Evolutionary conservation across 1,140 invertebrate species (phyloP).

Genomic region (Paralvinella palmiformis): DNA sequence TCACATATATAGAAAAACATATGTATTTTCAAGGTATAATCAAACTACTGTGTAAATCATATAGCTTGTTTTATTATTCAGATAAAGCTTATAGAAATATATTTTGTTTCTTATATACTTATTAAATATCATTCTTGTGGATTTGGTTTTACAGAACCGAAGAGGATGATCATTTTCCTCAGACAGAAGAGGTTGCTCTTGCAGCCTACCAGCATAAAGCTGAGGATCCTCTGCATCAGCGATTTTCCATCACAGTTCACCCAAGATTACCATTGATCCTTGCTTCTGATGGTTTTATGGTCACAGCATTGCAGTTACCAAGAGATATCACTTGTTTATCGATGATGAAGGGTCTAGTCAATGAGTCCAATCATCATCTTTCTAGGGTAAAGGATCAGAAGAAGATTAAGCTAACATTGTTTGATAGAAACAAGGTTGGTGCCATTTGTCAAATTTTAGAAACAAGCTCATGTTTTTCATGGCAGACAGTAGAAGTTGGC

Average conservation of each 20-base stretch:
- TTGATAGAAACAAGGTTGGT: too few species aligned
- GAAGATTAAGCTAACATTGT: too few species aligned
- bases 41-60: neutral
- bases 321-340: slow-evolving; percentile 25
- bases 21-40: neutral
- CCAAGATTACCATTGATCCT: slow-evolving; percentile 43
- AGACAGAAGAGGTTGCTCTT: neutral
- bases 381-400: too few species aligned
- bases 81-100: neutral
- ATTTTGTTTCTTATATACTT: neutral
- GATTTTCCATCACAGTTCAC: slow-evolving; percentile 43
- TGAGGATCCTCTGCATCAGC: slow-evolving; percentile 28
- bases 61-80: neutral
- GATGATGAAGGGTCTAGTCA: slow-evolving; percentile 35
- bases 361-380: slow-evolving; percentile 35
- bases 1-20: neutral
- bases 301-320: slow-evolving; percentile 27
- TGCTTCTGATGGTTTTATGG: slow-evolving; percentile 47
- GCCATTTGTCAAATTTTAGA: too few species aligned
- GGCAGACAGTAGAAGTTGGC: too few species aligned
- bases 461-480: too few species aligned
- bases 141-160: neutral
- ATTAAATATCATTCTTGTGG: neutral
- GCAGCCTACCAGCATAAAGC: neutral
- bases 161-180: neutral